Base-by-base conservation (phyloP, 2,113 vertebrate genomes). In the Callipepla squamata region DNA sequence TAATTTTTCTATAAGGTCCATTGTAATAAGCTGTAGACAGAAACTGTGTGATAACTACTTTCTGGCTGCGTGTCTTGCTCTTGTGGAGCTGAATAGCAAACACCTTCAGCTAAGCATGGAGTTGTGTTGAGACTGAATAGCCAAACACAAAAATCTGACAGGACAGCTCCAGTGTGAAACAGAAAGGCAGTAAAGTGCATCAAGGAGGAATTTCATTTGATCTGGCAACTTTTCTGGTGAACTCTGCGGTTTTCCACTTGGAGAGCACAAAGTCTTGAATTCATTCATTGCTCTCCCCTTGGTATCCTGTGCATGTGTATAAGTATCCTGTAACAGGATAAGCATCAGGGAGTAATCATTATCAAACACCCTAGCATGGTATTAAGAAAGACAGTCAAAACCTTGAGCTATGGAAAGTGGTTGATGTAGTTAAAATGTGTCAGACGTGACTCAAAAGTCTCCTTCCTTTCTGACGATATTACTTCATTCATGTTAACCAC, bases 371-470 rank as follows among this genome's bases (percentile, higher is more conserved):
- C 85, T 40, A 87, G 73, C 50, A 26, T 69, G 62, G 70, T 87
- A 82, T 86, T 92, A 85, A 84, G 87, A 84, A 57, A 94, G 78
- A 75, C 59, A 89, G 87, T 92, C 66, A 75, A 95, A 96, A 87
- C 40, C 72, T 75, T 76, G 79, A 87, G 93, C 88, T 91, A 55
- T 76, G 86, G 92, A 93, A 97, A 94, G 83, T 66, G 85, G 75
- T 92, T 66, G 76, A 74, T 93, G 89, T 69, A 94, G 87, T 95
- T 97, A 96, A 96, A 53, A 97, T 97, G 96, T 97, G 97, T 97
- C 94, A 97, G 97, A 97, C 93, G 66, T 97, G 97, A 97, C 95
- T 97, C 96, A 97, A 93, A 93, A 92, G 91, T 96, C 94, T 97
- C 95, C 93, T 96, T 96, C 93, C 94, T 92, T 94, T 97, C 92